Base-by-base conservation (phyloP, 2,797 vertebrate species). In the Liasis olivaceus region DNA sequence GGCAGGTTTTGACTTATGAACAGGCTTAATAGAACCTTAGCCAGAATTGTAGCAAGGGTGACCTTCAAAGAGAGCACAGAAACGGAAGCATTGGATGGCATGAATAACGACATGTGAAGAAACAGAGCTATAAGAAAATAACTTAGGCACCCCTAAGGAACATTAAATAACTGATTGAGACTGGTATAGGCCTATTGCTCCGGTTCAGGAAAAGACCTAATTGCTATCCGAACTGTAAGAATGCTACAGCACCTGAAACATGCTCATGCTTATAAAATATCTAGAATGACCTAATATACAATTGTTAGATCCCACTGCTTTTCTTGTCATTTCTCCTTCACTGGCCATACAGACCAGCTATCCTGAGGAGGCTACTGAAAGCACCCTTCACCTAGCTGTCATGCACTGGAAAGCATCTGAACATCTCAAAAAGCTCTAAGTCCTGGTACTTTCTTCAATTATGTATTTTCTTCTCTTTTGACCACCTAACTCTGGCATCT, bases 61-160 rank as follows among this genome's bases (percentile, higher is more conserved):
- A 94, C 59, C 91, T 95, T 93, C 88, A 85, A 64, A 95, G 88
- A 93, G 85, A 93, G 90, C 87, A 95, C 15, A 63, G 87, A 93
- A 92, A 92, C 13, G 92, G 93, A 66, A 94, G 96, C 59, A 60
- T 85, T 89, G 90, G 88, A 93, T 94, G 95, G 94, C 95, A 95
- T 66, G 91, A 93, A 92, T 69, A 93, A 95, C 77, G 95, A 87
- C 72, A 94, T 89, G 89, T 88, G 90, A 95, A 93, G 0, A 85
- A 51, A 92, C 89, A 92, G 86, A 90, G 87, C 58, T 85, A 84
- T 14, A 64, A 88, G 90, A 94, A 87, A 91, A 94, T 0, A 96
- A 93, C 91, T 42, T 42, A 88, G 0, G 31, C 91, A 88, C 15
- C 28, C 51, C 36, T 54, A 69, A 51, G 84, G 91, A 95, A 91